A percentile compares a stretch with the other conserved stretches of the same genome.
phyloP scores from a whole-genome alignment of 2,797 vertebrate species.

The Parauchenoglanis ngamensis region DNA sequence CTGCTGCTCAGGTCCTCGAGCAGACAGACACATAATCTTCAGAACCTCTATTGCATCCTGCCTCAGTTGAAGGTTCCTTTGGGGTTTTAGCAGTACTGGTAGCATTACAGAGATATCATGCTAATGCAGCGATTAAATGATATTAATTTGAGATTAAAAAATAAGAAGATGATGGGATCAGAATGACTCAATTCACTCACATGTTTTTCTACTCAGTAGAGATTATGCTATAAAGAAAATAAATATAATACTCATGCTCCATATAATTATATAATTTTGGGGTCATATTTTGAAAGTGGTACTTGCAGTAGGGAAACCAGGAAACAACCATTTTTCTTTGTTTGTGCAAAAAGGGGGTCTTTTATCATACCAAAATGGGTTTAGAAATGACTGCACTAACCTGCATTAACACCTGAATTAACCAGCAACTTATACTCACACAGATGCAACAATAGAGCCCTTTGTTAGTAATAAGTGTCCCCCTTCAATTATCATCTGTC shows the following conservation, averaged over 20 bases:
- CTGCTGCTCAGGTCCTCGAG: too few species aligned
- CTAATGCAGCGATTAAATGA: background rate
- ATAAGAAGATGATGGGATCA: background rate
- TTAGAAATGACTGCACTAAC: background rate
- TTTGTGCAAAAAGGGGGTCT: background rate
- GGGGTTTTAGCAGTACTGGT: background rate
- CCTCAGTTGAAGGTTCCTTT: background rate
- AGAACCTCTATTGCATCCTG: background rate
- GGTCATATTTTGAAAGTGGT: background rate
- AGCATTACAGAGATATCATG: background rate
- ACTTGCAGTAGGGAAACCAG: background rate
- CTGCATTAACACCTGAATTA: background rate
- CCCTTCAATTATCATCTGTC: background rate
- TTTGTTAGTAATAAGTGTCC: background rate
- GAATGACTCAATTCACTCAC: background rate
- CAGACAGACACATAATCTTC: too few species aligned
- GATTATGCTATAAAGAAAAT: background rate
- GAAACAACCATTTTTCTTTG: background rate
- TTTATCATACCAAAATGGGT: background rate
- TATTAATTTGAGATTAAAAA: background rate
- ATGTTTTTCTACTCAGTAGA: background rate
- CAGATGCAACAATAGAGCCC: background rate
- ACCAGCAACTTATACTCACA: background rate
- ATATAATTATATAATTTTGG: background rate
- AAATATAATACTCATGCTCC: background rate